A percentile compares a stretch with the other conserved stretches of the same genome.
phyloP scores from a whole-genome alignment of 2,797 vertebrate genomes.

The Nannoperca australis region DNA sequence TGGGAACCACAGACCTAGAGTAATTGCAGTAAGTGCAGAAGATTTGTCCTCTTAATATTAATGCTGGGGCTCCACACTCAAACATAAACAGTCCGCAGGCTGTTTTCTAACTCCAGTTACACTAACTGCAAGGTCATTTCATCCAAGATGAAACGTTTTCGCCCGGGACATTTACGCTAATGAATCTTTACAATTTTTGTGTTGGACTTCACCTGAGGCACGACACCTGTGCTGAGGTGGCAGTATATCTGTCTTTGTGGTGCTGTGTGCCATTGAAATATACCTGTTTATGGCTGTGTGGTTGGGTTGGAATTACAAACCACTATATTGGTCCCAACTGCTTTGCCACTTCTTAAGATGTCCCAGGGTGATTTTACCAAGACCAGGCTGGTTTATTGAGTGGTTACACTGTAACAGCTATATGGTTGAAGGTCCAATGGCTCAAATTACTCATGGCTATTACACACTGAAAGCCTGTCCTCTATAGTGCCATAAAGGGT shows the following conservation, averaged over 20 bases:
- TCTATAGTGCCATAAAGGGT: constrained; percentile 65
- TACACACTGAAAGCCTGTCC: constrained; percentile 57
- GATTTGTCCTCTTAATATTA: constrained; percentile 15
- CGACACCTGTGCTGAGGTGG: constrained; percentile 66
- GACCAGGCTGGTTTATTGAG: constrained; percentile 70
- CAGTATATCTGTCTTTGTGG: constrained; percentile 49
- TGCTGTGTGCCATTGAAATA: constrained; percentile 62
- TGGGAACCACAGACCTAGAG: not conserved
- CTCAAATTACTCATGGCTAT: constrained; percentile 74
- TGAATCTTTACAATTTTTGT: constrained; percentile 50
- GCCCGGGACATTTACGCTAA: constrained; percentile 31
- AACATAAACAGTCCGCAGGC: constrained; percentile 19
- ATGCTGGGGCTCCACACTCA: constrained; percentile 5
- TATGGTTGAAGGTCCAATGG: constrained; percentile 68
- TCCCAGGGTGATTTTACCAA: constrained; percentile 68
- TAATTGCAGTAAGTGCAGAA: constrained; percentile 20
- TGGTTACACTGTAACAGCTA: constrained; percentile 65
- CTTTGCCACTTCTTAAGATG: constrained; percentile 71
- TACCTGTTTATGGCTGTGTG: constrained; percentile 70
- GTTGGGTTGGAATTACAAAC: constrained; percentile 77
- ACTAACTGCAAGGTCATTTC: constrained; percentile 39
- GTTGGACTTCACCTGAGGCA: constrained; percentile 67
- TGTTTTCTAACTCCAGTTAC: constrained; percentile 39
- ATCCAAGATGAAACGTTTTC: constrained; percentile 54
- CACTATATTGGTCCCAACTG: constrained; percentile 59